phyloP scores from a whole-genome alignment of 2,113 vertebrate species.

The Apaloderma vittatum region DNA sequence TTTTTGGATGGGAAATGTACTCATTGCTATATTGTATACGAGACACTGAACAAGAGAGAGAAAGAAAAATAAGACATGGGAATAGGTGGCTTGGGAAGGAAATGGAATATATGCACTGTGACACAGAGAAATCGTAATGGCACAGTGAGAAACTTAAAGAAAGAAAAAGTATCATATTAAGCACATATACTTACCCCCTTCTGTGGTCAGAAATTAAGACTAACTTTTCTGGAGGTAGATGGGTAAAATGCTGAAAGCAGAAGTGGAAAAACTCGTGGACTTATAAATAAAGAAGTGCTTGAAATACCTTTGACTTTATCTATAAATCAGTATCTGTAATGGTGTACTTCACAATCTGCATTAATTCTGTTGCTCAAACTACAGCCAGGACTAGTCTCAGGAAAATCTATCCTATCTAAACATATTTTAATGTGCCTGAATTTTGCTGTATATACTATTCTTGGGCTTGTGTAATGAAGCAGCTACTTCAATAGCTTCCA shows the following conservation, averaged over 20 bases:
- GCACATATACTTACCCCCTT: not conserved
- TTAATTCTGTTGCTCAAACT: not conserved
- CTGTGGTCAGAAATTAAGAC: not conserved
- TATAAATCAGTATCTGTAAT: not conserved
- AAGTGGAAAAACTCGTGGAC: not conserved
- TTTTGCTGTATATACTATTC: not conserved
- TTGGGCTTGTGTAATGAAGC: not conserved
- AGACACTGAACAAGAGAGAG: not conserved
- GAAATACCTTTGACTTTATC: not conserved
- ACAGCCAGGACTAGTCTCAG: not conserved
- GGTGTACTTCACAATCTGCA: not conserved
- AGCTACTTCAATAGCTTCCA: not conserved
- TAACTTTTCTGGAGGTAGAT: not conserved
- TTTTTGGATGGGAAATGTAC: not conserved
- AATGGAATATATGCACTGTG: not conserved
- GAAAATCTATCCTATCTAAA: not conserved
- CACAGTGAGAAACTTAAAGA: not conserved
- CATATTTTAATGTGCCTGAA: not conserved
- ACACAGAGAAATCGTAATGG: not conserved
- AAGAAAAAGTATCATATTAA: not conserved
- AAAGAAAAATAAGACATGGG: not conserved
- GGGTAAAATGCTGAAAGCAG: not conserved
- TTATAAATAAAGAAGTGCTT: not conserved
- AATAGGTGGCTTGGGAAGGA: not conserved
- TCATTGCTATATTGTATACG: not conserved